Percentiles rank a stretch among this genome's conserved stretches.
Conservation (phyloP, 2,797 vertebrate genomes). For the Steatocranus sp. region DNA sequence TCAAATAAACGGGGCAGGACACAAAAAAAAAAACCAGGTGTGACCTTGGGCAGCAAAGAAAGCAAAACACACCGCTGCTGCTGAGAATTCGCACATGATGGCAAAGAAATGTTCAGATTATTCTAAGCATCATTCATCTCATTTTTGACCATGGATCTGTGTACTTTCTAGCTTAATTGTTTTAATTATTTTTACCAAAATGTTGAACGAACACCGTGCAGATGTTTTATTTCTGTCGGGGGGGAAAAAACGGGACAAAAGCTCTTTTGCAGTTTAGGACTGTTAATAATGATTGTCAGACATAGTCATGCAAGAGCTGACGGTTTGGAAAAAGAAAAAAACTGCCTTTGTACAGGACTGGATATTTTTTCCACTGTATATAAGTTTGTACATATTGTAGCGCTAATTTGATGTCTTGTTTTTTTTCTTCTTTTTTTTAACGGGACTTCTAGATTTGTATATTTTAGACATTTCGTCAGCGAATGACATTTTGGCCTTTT, state of each 20-base stretch:
- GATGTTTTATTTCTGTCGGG: neutral
- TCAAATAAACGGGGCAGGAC: neutral
- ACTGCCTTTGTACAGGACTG: conserved; percentile 59
- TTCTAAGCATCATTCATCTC: neutral
- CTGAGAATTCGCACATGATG: neutral
- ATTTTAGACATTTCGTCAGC: conserved; percentile 60
- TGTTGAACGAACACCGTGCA: neutral
- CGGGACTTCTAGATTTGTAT: conserved; percentile 54
- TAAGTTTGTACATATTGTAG: conserved; percentile 59
- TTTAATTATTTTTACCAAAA: neutral
- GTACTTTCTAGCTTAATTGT: neutral
- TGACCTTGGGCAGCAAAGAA: neutral
- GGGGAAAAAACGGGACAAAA: neutral
- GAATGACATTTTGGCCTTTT: conserved; percentile 37
- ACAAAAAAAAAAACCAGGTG: neutral
- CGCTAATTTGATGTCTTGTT: conserved; percentile 46
- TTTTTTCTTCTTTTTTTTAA: conserved; percentile 39
- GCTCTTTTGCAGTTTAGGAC: neutral
- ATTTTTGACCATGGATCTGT: neutral
- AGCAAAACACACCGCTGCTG: neutral
- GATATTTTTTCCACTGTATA: conserved; percentile 57
- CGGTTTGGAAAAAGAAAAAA: neutral
- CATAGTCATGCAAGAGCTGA: neutral
- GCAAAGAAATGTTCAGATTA: neutral
- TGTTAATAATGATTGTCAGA: neutral